Evolutionary conservation across 2,888 invertebrate genomes (phyloP).

Genomic region (Zhuqinia jingwanae): DNA sequence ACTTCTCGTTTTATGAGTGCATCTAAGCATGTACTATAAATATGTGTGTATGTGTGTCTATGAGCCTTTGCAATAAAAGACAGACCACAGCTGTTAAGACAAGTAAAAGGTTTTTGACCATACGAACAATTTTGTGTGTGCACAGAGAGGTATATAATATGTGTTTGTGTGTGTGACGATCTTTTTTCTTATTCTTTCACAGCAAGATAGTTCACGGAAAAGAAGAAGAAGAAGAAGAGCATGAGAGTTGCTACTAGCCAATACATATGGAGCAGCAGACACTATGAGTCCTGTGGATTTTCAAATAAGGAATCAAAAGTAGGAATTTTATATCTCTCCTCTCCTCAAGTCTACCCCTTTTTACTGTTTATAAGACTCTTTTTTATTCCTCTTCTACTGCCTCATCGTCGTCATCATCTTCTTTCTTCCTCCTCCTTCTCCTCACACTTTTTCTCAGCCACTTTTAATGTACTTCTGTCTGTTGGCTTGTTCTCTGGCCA

Average conservation of each 20-base stretch:
- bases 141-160: no score
- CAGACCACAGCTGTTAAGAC: conserved; percentile 68
- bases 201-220: no score
- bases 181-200: conserved; percentile 10
- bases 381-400: no score
- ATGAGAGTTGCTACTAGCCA: no score
- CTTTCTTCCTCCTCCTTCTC: not conserved
- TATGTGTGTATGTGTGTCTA: no score
- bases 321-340: no score
- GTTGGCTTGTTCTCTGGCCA: not conserved
- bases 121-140: conserved; percentile 42
- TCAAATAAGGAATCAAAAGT: conserved; percentile 40
- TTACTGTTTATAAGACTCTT: no score
- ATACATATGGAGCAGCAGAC: no score
- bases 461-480: conserved; percentile 50
- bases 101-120: conserved; percentile 58
- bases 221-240: not conserved
- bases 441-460: not conserved
- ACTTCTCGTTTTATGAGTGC: not conserved
- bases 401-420: no score
- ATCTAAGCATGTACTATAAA: no score
- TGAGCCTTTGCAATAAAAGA: conserved; percentile 56
- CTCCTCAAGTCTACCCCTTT: no score
- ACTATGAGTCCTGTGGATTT: no score
- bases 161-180: not conserved